Percentiles rank a stretch among this genome's conserved stretches.
Evolutionary conservation across 2,113 vertebrate species (phyloP).

Genomic region (Clupea harengus): DNA sequence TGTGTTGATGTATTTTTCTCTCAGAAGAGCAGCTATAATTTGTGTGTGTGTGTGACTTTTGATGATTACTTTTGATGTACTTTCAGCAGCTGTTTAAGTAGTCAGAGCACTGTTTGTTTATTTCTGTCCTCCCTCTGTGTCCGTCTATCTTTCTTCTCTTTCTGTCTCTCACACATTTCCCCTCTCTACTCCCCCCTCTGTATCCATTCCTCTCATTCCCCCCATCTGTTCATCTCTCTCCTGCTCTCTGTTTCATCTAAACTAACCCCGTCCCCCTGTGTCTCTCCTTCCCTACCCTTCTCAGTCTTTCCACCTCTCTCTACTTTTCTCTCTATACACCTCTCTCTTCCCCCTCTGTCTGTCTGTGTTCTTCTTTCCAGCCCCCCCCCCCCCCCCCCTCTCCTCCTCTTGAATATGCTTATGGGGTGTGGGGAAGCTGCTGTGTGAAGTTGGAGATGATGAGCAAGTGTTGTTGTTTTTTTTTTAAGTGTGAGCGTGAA

Average conservation of each 20-base stretch:
- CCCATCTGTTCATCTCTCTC: too few species aligned
- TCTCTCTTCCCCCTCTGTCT: slow-evolving; percentile 39
- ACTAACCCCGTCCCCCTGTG: not conserved
- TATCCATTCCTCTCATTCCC: not conserved
- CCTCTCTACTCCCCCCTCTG: not conserved
- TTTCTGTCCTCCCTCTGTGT: not conserved
- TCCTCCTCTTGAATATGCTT: not conserved
- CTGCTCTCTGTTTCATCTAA: too few species aligned
- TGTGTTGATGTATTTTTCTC: slow-evolving; percentile 1
- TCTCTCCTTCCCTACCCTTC: not conserved
- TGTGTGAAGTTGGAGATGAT: too few species aligned
- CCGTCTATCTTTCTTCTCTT: not conserved
- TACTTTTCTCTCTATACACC: slow-evolving; percentile 3
- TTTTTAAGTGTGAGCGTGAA: too few species aligned
- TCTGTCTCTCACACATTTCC: not conserved
- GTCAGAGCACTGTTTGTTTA: not conserved
- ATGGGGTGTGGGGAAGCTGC: too few species aligned
- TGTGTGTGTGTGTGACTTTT: not conserved
- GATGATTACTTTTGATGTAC: not conserved
- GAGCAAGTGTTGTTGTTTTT: too few species aligned
- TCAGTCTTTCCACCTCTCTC: not conserved
- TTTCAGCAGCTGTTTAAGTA: not conserved
- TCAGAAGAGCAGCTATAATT: not conserved
- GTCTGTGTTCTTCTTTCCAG: not conserved
- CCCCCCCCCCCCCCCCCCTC: not conserved